These are phyloP conservation scores for Athalia rosae DNA, from an alignment of 2,888 invertebrate species.

Conservation along the genomic window DNA sequence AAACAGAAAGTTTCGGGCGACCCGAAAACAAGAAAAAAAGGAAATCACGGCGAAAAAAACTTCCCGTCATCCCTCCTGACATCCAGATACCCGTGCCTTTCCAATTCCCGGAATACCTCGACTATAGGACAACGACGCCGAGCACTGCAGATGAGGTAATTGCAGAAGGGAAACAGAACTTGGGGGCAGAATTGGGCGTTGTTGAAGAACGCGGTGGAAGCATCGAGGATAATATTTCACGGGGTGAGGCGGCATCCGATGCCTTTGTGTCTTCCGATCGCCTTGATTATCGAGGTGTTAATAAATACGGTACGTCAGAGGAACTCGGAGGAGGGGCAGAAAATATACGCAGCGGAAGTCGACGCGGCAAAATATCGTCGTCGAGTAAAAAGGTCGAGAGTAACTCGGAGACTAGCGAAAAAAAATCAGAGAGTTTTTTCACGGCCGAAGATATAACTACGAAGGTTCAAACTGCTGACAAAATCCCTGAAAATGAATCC, in stretches of 20 bases:
- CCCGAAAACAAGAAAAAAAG: background rate
- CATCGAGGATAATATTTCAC: constrained; percentile 22
- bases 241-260: background rate
- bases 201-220: no score
- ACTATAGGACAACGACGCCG: background rate
- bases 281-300: constrained; percentile 39
- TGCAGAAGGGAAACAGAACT: no score
- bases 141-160: no score
- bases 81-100: constrained; percentile 15
- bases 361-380: background rate
- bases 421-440: background rate
- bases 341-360: background rate
- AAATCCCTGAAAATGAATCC: background rate
- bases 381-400: constrained; percentile 14
- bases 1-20: background rate
- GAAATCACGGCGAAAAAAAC: background rate
- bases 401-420: background rate
- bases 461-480: constrained; percentile 3
- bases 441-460: background rate
- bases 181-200: no score
- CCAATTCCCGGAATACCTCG: constrained; percentile 15
- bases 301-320: background rate
- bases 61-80: background rate
- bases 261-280: constrained; percentile 18
- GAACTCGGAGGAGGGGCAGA: constrained; percentile 1